A percentile compares a stretch with the other conserved stretches of the same genome.
These are phyloP conservation scores for Agonopterix heracliana DNA, from an alignment of 2,888 invertebrate genomes.

Conservation along the genomic window DNA sequence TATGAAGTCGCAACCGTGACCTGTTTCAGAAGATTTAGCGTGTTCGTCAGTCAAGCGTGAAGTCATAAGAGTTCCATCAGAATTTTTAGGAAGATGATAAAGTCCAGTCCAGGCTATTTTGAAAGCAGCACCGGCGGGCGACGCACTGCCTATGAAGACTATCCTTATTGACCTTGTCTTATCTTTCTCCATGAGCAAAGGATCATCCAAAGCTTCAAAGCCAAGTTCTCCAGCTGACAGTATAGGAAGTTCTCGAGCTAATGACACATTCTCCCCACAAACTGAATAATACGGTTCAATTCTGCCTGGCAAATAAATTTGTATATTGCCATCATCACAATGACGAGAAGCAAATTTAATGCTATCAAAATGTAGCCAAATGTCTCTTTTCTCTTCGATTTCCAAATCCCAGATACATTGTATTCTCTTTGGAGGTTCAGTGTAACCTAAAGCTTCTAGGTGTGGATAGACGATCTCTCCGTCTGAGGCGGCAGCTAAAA, in stretches of 20 bases:
- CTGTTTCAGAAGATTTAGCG: constrained; percentile 46
- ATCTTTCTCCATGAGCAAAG: constrained; percentile 74
- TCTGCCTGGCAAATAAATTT: constrained; percentile 84
- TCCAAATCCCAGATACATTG: constrained; percentile 89
- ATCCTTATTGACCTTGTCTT: constrained; percentile 81
- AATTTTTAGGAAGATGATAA: constrained; percentile 89
- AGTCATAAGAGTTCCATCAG: constrained; percentile 86
- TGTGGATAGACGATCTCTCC: constrained; percentile 93
- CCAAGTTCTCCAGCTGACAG: constrained; percentile 86
- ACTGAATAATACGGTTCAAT: constrained; percentile 86
- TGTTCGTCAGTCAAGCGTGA: constrained; percentile 82
- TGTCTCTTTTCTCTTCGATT: constrained; percentile 88
- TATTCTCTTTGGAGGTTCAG: constrained; percentile 81
- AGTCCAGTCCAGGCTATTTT: constrained; percentile 94
- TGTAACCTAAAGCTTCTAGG: constrained; percentile 84
- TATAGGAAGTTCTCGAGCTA: constrained; percentile 87
- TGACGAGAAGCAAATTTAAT: constrained; percentile 89
- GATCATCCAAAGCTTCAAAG: constrained; percentile 73
- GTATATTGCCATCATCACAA: constrained; percentile 91
- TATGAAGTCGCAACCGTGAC: constrained; percentile 85
- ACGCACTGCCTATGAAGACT: constrained; percentile 84
- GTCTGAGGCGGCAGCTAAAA: constrained; percentile 86
- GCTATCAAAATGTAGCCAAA: constrained; percentile 91
- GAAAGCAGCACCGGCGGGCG: constrained; percentile 89
- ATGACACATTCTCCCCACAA: constrained; percentile 90